These are phyloP conservation scores for Fringilla coelebs DNA, from an alignment of 2,797 vertebrate species.

Conservation along the genomic window DNA sequence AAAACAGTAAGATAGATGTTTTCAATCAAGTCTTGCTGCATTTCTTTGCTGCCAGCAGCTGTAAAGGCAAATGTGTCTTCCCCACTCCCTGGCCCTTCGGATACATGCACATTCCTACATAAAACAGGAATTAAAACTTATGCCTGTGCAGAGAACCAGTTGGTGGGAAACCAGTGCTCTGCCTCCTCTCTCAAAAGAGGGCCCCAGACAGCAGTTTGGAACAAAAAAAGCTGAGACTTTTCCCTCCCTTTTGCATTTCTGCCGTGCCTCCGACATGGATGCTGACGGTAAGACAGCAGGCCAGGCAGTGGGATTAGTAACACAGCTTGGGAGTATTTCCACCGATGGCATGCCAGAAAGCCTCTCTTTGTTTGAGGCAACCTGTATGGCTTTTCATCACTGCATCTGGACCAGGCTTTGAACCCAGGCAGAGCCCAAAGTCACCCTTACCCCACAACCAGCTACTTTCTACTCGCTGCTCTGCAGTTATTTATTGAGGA, in stretches of 20 bases:
- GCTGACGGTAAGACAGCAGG: not conserved
- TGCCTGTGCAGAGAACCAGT: not conserved
- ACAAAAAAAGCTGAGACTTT: not conserved
- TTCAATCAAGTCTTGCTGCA: not conserved
- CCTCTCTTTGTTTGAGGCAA: not conserved
- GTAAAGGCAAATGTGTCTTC: conserved; percentile 5
- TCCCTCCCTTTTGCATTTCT: not conserved
- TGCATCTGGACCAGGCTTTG: not conserved
- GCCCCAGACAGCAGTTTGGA: not conserved
- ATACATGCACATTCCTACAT: not conserved
- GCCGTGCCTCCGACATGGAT: not conserved
- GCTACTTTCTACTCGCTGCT: not conserved
- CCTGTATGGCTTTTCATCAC: not conserved
- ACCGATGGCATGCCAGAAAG: not conserved
- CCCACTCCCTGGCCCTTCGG: not conserved
- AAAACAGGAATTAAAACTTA: not conserved
- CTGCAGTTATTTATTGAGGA: not conserved
- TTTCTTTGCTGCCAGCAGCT: conserved; percentile 38
- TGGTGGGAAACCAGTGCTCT: not conserved
- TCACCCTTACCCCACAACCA: not conserved
- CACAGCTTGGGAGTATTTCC: not conserved
- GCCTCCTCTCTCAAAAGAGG: not conserved
- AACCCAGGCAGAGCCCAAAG: not conserved
- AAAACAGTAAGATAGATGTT: not conserved
- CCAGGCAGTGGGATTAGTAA: not conserved